Evolutionary conservation across 2,888 invertebrate genomes (phyloP).

Genomic region (Lithophane socia): DNA sequence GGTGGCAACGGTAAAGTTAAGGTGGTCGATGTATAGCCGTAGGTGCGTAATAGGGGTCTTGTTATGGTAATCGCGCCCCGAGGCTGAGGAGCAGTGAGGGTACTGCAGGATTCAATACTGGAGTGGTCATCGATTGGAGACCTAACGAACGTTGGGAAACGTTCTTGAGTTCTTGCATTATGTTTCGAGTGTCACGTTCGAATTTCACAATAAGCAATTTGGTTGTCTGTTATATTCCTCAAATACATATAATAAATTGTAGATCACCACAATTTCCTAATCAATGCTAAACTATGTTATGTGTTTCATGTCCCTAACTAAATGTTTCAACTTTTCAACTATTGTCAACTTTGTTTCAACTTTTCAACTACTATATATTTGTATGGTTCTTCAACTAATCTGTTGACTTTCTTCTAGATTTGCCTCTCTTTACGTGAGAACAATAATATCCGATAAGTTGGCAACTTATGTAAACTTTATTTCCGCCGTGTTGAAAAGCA

Average conservation of each 20-base stretch:
- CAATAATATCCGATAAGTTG: background rate
- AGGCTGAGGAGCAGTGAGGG: constrained; percentile 77
- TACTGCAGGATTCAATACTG: constrained; percentile 76
- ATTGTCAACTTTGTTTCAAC: background rate
- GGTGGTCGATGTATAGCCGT: constrained; percentile 70
- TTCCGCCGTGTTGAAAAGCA: constrained; percentile 41
- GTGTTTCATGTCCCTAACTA: background rate
- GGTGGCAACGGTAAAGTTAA: constrained; percentile 55
- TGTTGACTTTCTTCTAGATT: background rate
- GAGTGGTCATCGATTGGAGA: constrained; percentile 80
- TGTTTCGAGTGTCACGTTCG: constrained; percentile 33
- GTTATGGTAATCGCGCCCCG: constrained; percentile 88
- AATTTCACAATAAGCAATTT: constrained; percentile 13
- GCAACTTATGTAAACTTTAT: constrained; percentile 21
- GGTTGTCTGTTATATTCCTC: background rate
- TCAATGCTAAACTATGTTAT: background rate
- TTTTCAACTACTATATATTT: too few relatives aligned
- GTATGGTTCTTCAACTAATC: background rate
- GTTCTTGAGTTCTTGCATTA: constrained; percentile 41
- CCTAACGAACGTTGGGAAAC: constrained; percentile 68
- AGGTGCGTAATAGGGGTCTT: constrained; percentile 88
- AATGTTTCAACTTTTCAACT: background rate
- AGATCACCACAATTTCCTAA: background rate
- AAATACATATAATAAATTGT: background rate
- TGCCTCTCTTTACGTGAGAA: background rate